Conservation (phyloP, 2,797 vertebrate species). For the Acomys russatus region DNA sequence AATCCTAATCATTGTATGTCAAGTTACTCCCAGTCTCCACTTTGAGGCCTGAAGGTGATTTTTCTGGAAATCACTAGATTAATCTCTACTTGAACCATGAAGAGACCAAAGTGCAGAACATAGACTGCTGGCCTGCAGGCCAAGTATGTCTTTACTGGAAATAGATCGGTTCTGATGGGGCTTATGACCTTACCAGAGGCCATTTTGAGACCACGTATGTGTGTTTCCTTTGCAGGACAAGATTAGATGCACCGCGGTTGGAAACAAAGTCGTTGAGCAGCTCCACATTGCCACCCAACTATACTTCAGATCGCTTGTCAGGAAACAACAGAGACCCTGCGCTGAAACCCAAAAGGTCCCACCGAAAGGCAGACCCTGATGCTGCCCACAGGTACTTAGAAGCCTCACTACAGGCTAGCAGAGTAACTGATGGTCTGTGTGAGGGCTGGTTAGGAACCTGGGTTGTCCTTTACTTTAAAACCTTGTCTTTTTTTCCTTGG, state of each 20-base stretch:
- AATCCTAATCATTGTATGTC: not conserved
- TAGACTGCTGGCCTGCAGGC: conserved; percentile 2
- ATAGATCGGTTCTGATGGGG: not conserved
- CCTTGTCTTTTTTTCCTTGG: not conserved
- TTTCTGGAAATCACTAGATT: conserved; percentile 58
- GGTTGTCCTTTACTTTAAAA: not conserved
- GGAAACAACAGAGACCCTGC: conserved; percentile 90
- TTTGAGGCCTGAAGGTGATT: not conserved
- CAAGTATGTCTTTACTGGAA: not conserved
- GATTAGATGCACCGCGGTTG: conserved; percentile 96
- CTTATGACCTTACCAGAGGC: not conserved
- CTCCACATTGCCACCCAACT: conserved; percentile 88
- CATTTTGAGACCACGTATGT: not conserved
- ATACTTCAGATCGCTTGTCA: conserved; percentile 90
- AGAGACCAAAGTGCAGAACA: not conserved
- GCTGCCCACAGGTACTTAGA: conserved; percentile 96
- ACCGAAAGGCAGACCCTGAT: conserved; percentile 96
- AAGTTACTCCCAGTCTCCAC: conserved; percentile 8
- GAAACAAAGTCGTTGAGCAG: conserved; percentile 93
- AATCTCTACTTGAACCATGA: not conserved
- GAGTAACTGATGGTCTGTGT: not conserved
- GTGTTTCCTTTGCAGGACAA: conserved; percentile 92
- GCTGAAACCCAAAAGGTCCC: conserved; percentile 97
- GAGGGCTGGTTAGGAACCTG: not conserved
- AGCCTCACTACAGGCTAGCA: not conserved